Base-by-base conservation (phyloP, 2,113 vertebrate species). In the Dendrocopos noguchii region DNA sequence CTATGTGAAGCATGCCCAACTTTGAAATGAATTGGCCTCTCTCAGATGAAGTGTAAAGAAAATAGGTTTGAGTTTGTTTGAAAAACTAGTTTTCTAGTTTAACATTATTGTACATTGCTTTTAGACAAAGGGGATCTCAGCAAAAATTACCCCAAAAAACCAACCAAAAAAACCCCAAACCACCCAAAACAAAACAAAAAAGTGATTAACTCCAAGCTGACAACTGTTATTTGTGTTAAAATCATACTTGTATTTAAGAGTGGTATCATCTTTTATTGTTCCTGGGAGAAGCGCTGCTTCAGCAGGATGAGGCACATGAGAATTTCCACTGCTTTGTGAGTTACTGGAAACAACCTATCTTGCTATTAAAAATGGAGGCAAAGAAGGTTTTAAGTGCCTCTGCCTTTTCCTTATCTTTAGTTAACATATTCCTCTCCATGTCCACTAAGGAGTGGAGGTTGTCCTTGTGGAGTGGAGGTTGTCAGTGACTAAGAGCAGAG, bases 61-160 rank as follows among this genome's bases (percentile, higher is more conserved):
- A 87, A 18, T 24, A 11, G 15, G 8, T 34, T 90, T 91, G 66
- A 92, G 91, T 84, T 61, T 75, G 93, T 88, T 84, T 18, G n/a
- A 68, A 87, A 64, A 91, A 81, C 0, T 15, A 72, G 24, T 81
- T 76, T 81, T 91, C 55, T 79, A 39, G 39, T 89, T 91, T 88
- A 64, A 47, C 78, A 57, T 72, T 67, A 57, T 59, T 89, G 55
- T 75, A n/a, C 63, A 44, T 68, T 92, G 52, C 11, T 93, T 91
- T 67, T 74, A 87, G 36, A 71, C 56, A 71, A 31, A 74, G 65
- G 15, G 90, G 72, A 86, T 85, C n/a, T 95, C 91, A 91, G 87
- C 63, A 39, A 39, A 39, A 39, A 12, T 4, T 39, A 39, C 39
- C 39, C 39, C 39, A 44, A 44, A 42, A 14, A 42, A 44, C 16